phyloP scores from a whole-genome alignment of 2,888 invertebrate species.

The Luffia ferchaultella region DNA sequence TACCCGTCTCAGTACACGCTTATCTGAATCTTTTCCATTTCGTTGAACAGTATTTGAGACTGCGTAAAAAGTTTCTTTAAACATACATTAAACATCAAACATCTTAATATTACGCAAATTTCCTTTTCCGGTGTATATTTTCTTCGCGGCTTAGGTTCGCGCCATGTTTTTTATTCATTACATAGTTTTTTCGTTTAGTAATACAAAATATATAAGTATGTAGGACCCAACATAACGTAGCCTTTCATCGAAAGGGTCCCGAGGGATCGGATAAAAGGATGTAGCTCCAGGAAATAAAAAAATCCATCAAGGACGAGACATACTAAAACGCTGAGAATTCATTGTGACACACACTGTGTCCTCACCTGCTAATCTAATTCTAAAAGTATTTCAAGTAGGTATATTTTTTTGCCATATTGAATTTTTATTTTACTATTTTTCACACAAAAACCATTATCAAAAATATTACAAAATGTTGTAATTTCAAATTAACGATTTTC shows the following conservation, averaged over 20 bases:
- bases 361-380: no score
- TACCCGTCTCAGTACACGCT: no score
- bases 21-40: not conserved
- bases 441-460: not conserved
- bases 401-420: not conserved
- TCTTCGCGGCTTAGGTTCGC: not conserved
- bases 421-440: not conserved
- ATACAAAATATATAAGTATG: not conserved
- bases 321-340: not conserved
- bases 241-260: not conserved
- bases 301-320: not conserved
- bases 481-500: not conserved
- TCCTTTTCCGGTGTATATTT: not conserved
- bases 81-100: no score
- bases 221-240: not conserved
- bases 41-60: not conserved
- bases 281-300: not conserved
- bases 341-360: not conserved
- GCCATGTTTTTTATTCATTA: no score
- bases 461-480: not conserved
- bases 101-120: not conserved
- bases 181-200: not conserved
- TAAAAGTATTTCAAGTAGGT: not conserved
- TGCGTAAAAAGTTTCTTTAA: not conserved
- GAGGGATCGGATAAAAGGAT: not conserved